Base-by-base conservation (phyloP, 1,140 invertebrate species). In the Sminthurides bifidus region DNA sequence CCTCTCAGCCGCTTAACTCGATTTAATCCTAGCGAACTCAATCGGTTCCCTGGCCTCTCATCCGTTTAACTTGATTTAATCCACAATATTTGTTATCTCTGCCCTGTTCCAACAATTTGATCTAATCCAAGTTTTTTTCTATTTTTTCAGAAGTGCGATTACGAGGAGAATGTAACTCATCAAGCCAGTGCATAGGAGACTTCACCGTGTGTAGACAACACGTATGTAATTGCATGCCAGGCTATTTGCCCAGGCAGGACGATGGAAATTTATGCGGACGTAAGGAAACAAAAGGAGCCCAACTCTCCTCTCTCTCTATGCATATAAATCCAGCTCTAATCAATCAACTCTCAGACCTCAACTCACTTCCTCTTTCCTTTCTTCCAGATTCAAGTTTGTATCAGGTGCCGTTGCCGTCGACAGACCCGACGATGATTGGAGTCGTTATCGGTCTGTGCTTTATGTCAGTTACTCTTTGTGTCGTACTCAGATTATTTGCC, bases 401-500 rank as follows among this genome's bases (percentile, higher is more conserved):
- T 30, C 54, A 59, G 26, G 54, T 63, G 37, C 54, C 59, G 31
- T 26, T 58, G 15, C 59, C 59, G 31, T 51, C 52, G 31, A 54
- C 63, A 27, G 63, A 65, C 50, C 63, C 63, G 12, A 65, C 63
- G 1, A 65, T 65, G 63, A 59, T 59, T 30, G 61, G 84, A 41
- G 84, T 92, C 41, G 78, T 93, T 58, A 85, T 87, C 45, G 87
- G 82, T 29, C 85, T 93, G 81, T 86, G 81, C 54, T 77, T 92
- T 48, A 93, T 93, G 89, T 92, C 92, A 72, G 78, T 92, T 70
- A 90, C 90, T 70, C 88, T 93, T 68, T 93, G 89, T 73, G 84
- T 93, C 60, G 89, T 92, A 37, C 78, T 93, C 52, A 79, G 87
- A 69, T 77, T 93, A 63, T 93, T 93, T 74, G 90, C 87, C 83